phyloP scores from a whole-genome alignment of 2,113 vertebrate genomes.

The Periophthalmodon schlosseri region DNA sequence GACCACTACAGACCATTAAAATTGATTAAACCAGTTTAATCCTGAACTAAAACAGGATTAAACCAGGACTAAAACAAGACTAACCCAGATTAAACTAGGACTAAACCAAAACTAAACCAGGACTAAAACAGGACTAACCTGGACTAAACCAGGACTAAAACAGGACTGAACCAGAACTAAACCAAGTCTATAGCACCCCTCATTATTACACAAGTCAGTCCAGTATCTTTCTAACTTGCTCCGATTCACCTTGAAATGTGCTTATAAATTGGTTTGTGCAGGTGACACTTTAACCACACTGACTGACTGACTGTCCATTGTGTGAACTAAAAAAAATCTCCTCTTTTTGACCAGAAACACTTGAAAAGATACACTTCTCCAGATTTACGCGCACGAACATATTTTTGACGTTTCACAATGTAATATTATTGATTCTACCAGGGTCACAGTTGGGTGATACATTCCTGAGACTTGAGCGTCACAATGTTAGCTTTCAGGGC shows the following conservation, averaged over 20 bases:
- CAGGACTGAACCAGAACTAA: no score
- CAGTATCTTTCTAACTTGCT: background rate
- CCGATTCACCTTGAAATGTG: background rate
- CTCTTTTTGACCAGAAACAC: background rate
- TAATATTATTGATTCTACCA: conserved; percentile 37
- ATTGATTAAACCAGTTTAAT: no score
- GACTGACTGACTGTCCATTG: background rate
- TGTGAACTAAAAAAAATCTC: background rate
- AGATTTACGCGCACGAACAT: background rate
- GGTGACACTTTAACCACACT: conserved; percentile 4
- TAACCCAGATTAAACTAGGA: no score
- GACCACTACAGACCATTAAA: no score
- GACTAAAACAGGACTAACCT: no score
- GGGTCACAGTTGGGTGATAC: conserved; percentile 40
- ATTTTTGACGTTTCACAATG: conserved; percentile 56
- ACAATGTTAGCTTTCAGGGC: conserved; percentile 45
- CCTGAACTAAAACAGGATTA: no score
- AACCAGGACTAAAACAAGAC: no score
- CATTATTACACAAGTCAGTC: no score
- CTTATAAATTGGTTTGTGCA: background rate
- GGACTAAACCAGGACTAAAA: no score
- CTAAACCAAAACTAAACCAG: no score
- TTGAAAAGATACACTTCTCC: background rate
- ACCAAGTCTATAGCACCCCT: no score
- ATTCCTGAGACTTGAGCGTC: conserved; percentile 39